Percentiles rank a stretch among this genome's conserved stretches.
Evolutionary conservation across 2,113 vertebrate species (phyloP).

Genomic region (Cyprinodon brontotheroides): DNA sequence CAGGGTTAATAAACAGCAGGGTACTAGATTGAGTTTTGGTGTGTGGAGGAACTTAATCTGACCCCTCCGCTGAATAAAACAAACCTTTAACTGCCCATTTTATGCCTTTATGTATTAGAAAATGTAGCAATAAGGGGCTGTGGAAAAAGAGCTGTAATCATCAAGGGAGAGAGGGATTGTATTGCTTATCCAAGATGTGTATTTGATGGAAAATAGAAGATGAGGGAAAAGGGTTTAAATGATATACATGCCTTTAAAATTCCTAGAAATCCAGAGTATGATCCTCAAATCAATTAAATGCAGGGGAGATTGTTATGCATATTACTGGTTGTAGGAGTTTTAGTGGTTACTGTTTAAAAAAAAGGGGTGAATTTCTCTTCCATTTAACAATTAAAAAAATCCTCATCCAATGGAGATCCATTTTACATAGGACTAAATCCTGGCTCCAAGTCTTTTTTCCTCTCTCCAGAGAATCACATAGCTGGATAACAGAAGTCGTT

Average conservation of each 20-base stretch:
- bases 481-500: neutral
- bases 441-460: neutral
- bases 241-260: too few relatives aligned
- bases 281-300: too few relatives aligned
- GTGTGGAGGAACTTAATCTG: conserved; percentile 49
- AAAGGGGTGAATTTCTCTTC: neutral
- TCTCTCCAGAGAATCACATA: neutral
- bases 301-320: too few relatives aligned
- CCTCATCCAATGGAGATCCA: neutral
- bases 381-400: neutral
- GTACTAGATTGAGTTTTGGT: conserved; percentile 41
- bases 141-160: conserved; percentile 25
- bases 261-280: too few relatives aligned
- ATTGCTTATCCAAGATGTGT: neutral
- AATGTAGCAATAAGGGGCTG: conserved; percentile 13
- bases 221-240: neutral
- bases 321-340: too few relatives aligned
- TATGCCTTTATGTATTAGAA: conserved; percentile 19
- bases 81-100: conserved; percentile 26
- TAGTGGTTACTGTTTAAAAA: too few relatives aligned
- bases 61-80: conserved; percentile 21
- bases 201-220: neutral
- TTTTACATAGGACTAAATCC: neutral
- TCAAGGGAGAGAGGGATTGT: conserved; percentile 26
- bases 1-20: conserved; percentile 40